These are phyloP conservation scores for Florisuga fusca DNA, from an alignment of 2,797 vertebrate genomes.

Conservation along the genomic window DNA sequence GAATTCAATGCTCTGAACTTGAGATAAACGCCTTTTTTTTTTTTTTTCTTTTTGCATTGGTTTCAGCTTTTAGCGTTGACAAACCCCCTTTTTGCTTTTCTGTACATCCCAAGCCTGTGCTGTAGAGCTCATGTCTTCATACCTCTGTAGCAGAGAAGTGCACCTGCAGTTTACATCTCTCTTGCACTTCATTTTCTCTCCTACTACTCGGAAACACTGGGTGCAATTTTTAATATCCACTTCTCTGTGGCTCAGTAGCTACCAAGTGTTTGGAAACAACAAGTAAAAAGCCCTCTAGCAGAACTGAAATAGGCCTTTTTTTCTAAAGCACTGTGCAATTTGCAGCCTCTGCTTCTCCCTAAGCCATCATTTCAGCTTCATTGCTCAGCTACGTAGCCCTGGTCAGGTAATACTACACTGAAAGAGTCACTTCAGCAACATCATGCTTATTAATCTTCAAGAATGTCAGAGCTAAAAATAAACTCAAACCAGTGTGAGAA, in stretches of 20 bases:
- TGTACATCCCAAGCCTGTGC: accelerated
- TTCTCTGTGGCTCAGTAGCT: not conserved
- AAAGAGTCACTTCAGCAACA: not conserved
- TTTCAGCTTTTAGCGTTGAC: not conserved
- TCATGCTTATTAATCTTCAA: slow-evolving; percentile 23
- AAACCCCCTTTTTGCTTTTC: not conserved
- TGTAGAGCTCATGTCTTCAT: not conserved
- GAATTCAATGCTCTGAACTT: not conserved
- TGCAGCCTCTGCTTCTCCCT: not conserved
- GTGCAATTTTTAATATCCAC: not conserved
- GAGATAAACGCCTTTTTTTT: not conserved
- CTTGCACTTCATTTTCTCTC: not conserved
- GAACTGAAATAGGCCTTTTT: not conserved
- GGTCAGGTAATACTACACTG: slow-evolving; percentile 19
- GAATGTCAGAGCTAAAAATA: slow-evolving; percentile 48
- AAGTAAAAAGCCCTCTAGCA: not conserved
- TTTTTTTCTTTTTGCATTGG: not conserved
- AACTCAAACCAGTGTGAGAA: slow-evolving; percentile 33
- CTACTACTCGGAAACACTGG: not conserved
- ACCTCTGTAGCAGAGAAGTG: not conserved
- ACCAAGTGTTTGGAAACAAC: not conserved
- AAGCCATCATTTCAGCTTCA: not conserved
- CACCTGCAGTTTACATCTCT: not conserved
- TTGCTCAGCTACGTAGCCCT: not conserved
- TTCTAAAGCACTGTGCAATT: not conserved